phyloP scores from a whole-genome alignment of 2,888 invertebrate genomes.

The Lasius fuliginosus region DNA sequence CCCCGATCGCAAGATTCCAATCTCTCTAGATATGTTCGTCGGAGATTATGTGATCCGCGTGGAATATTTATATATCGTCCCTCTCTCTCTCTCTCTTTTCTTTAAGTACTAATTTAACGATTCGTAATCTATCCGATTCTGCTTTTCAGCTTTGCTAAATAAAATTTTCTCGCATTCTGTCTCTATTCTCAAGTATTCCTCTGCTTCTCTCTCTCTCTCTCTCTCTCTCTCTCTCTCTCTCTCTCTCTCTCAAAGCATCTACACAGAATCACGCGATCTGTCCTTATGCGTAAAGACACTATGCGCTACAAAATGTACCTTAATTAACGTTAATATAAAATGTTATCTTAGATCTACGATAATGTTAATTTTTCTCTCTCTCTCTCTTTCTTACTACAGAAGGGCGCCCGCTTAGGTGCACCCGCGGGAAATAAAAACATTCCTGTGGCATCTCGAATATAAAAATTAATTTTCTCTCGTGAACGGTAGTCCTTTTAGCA shows the following conservation, averaged over 20 bases:
- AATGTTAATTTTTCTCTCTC: slow-evolving; percentile 56
- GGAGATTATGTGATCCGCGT: slow-evolving; percentile 64
- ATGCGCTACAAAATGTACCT: slow-evolving; percentile 75
- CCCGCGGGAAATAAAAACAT: slow-evolving; percentile 67
- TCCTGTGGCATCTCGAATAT: slow-evolving; percentile 59
- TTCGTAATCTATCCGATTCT: slow-evolving; percentile 27
- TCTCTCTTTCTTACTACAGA: slow-evolving; percentile 57
- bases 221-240: slow-evolving; percentile 27
- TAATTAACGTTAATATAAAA: slow-evolving; percentile 79
- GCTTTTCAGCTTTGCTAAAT: slow-evolving; percentile 36
- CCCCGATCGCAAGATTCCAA: slow-evolving; percentile 59
- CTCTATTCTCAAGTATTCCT: slow-evolving; percentile 25
- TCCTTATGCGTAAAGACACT: slow-evolving; percentile 58
- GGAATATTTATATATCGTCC: slow-evolving; percentile 27
- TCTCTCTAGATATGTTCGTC: slow-evolving; percentile 75
- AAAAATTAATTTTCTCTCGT: slow-evolving; percentile 62
- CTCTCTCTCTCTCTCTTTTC: background rate
- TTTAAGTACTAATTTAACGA: slow-evolving; percentile 30
- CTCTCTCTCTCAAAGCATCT: slow-evolving; percentile 56
- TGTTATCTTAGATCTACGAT: slow-evolving; percentile 72
- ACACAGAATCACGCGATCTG: slow-evolving; percentile 63
- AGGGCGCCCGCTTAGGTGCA: slow-evolving; percentile 54
- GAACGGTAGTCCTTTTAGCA: slow-evolving; percentile 36
- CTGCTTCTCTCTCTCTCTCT: background rate
- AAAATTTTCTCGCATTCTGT: slow-evolving; percentile 11